These are phyloP conservation scores for Anadara kagoshimensis DNA, from an alignment of 1,140 invertebrate species.

Conservation along the genomic window DNA sequence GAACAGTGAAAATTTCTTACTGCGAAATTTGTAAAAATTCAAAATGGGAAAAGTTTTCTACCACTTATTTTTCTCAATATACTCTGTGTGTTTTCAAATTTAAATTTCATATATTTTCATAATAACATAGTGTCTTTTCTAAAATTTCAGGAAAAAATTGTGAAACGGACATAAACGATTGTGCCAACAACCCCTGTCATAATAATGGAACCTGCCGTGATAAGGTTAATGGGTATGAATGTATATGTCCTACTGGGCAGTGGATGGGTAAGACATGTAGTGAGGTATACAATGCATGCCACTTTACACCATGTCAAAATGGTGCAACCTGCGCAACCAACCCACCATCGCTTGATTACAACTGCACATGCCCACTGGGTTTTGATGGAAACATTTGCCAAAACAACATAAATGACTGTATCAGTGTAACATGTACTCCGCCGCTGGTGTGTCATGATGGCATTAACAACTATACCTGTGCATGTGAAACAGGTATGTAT, in stretches of 20 bases:
- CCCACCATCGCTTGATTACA: slow-evolving; percentile 64
- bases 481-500: slow-evolving; percentile 56
- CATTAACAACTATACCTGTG: slow-evolving; percentile 52
- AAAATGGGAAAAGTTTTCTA: too few species aligned
- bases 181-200: slow-evolving; percentile 47
- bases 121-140: neutral
- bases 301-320: slow-evolving; percentile 74
- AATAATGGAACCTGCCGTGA: slow-evolving; percentile 75
- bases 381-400: slow-evolving; percentile 61
- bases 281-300: slow-evolving; percentile 48
- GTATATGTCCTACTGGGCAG: slow-evolving; percentile 42
- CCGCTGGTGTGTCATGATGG: slow-evolving; percentile 54
- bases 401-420: slow-evolving; percentile 59
- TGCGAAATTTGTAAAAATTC: too few species aligned
- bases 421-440: slow-evolving; percentile 35
- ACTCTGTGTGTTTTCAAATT: neutral
- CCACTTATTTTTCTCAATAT: too few species aligned
- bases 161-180: slow-evolving; percentile 49
- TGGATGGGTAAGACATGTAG: slow-evolving; percentile 54
- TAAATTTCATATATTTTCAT: neutral
- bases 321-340: slow-evolving; percentile 71
- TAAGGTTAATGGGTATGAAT: slow-evolving; percentile 83
- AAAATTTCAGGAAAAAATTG: slow-evolving; percentile 39
- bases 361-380: slow-evolving; percentile 47
- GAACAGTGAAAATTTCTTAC: too few species aligned